phyloP scores from a whole-genome alignment of 2,113 vertebrate genomes.

The Thinocorus orbignyianus region DNA sequence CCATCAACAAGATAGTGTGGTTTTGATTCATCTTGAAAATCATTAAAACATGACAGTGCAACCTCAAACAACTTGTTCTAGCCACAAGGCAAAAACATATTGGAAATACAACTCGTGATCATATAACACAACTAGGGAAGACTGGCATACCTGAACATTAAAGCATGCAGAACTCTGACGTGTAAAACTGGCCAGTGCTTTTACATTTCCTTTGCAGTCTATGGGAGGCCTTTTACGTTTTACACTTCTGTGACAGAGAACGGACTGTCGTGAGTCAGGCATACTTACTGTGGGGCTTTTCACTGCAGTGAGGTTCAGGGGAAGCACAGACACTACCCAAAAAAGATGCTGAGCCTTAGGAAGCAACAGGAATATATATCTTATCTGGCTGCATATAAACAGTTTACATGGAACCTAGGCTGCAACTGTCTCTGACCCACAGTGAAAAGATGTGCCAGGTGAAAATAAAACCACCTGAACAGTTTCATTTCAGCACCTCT shows the following conservation, averaged over 20 bases:
- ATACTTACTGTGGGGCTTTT: background rate
- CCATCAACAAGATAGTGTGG: background rate
- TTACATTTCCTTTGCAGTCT: background rate
- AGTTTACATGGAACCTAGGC: background rate
- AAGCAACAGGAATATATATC: background rate
- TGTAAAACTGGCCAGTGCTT: background rate
- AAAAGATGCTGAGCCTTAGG: background rate
- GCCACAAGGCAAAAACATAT: background rate
- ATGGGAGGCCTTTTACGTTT: background rate
- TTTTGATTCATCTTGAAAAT: background rate
- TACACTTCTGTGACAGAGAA: background rate
- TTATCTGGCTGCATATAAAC: background rate
- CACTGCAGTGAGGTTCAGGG: background rate
- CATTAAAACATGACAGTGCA: background rate
- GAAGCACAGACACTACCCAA: background rate
- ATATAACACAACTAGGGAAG: background rate
- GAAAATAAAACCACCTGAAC: background rate
- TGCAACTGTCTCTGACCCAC: background rate
- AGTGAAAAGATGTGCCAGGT: background rate
- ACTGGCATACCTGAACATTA: background rate
- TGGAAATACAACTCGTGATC: background rate
- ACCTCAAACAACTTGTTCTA: background rate
- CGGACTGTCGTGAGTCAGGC: background rate
- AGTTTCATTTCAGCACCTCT: background rate
- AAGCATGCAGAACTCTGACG: background rate